These are phyloP conservation scores for Calidris pugnax DNA, from an alignment of 2,113 vertebrate species.

Conservation along the genomic window DNA sequence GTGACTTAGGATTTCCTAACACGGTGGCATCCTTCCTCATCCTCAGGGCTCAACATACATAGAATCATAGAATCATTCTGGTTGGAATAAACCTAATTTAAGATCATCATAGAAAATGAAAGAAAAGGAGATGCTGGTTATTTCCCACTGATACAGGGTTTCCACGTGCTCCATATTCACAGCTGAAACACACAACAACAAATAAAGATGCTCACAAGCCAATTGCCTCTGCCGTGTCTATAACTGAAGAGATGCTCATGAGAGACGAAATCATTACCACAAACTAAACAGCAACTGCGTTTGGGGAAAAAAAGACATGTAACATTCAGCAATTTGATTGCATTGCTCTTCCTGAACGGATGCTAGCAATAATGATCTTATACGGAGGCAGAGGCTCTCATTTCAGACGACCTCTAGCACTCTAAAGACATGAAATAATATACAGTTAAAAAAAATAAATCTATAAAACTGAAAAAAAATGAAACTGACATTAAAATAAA, in stretches of 20 bases:
- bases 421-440: background rate
- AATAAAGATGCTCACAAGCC: background rate
- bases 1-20: background rate
- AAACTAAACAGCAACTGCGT: background rate
- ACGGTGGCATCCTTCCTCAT: background rate
- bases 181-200: background rate
- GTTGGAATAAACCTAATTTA: background rate
- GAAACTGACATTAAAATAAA: background rate
- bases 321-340: background rate
- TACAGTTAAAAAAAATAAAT: background rate
- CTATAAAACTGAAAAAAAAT: background rate
- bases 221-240: background rate
- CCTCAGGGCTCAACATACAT: background rate
- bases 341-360: background rate
- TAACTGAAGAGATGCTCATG: background rate
- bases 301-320: background rate
- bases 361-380: background rate
- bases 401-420: background rate
- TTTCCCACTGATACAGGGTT: background rate
- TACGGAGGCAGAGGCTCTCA: background rate
- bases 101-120: background rate
- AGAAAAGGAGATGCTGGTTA: background rate
- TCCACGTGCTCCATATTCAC: background rate
- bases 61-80: background rate
- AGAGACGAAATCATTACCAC: background rate